Evolutionary conservation across 30 jellyfish, hydroid and myxozoan species (phyloP), one percentile per base, ranked within the genome.

Genomic region (Euphysa ruthae): DNA sequence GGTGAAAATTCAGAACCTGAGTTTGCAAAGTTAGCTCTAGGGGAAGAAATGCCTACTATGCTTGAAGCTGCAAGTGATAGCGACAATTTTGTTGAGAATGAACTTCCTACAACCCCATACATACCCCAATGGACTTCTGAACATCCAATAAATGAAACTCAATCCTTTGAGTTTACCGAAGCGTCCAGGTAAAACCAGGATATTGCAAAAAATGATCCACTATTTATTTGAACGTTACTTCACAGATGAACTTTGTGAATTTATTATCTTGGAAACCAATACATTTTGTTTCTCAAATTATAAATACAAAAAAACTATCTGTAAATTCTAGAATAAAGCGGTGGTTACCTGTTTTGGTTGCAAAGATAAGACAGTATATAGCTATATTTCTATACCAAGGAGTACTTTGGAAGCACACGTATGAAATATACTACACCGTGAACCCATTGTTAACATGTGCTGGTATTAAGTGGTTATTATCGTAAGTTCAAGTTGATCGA

Each of bases 241-340:
- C 6, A 61, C 74, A 18, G 74, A 61, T 61, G 66, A 61, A 25
- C 28, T 61, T 61, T 25, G 26, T 20, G 74, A 61, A 5, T 32
- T 25, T 28, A 61, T 61, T 32, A 65, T 61, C 28, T 4, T 2
- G 2, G 71, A 61, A 35, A 58, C 72, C 7, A 19, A 58, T 26
- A 38, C 63, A 26, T n/a, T 61, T 61, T 61, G 74, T 65, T 2
- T 46, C 60, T 10, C 60, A 46, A 46, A 8, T 46, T 46, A 46
- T 46, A 46, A 46, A 46, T 10, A 46, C 18, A 46, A 46, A 46
- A 38, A n/a, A 38, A 38, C 52, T 38, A 38, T 38, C 52, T 8
- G 52, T n/a, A n/a, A 12, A 38, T 38, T 38, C n/a, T n/a, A 38
- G 52, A 38, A 38, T 38, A n/a, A 38, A 38, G 52, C 52, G 52